These are phyloP conservation scores for Aphrophora alni DNA, from an alignment of 2,888 invertebrate species.

Conservation along the genomic window DNA sequence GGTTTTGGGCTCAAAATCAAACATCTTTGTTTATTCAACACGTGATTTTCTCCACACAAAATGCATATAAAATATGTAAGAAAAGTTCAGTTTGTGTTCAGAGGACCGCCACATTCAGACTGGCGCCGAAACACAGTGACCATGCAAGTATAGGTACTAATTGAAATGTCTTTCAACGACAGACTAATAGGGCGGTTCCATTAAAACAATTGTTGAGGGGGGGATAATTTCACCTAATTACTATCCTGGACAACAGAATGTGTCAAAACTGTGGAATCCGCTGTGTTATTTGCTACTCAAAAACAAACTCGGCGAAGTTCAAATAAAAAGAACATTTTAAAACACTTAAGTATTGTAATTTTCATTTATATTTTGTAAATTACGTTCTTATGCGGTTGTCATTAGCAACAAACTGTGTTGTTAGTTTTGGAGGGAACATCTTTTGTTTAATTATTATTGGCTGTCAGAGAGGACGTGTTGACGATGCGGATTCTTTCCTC, in stretches of 20 bases:
- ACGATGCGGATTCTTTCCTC: too few species aligned
- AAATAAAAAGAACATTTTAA: not conserved
- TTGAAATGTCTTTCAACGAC: constrained; percentile 19
- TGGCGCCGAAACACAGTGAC: not conserved
- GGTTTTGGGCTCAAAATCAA: too few species aligned
- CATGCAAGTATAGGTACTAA: not conserved
- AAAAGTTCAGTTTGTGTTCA: not conserved
- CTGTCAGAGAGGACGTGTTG: too few species aligned
- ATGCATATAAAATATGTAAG: not conserved
- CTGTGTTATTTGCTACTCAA: not conserved
- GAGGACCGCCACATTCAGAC: not conserved
- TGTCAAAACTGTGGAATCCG: not conserved
- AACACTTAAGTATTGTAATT: not conserved
- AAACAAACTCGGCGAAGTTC: not conserved
- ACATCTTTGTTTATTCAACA: too few species aligned
- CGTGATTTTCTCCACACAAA: too few species aligned
- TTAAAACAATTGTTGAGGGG: constrained; percentile 17
- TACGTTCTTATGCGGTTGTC: not conserved
- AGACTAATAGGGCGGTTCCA: constrained; percentile 22
- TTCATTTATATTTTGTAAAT: not conserved
- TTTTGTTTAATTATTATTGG: too few species aligned
- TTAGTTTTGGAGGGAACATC: not conserved
- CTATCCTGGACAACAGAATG: not conserved
- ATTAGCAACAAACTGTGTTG: not conserved
- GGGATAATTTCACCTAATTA: not conserved